Evolutionary conservation across 1,140 invertebrate genomes (phyloP).

Genomic region (Homalodisca vitripennis): DNA sequence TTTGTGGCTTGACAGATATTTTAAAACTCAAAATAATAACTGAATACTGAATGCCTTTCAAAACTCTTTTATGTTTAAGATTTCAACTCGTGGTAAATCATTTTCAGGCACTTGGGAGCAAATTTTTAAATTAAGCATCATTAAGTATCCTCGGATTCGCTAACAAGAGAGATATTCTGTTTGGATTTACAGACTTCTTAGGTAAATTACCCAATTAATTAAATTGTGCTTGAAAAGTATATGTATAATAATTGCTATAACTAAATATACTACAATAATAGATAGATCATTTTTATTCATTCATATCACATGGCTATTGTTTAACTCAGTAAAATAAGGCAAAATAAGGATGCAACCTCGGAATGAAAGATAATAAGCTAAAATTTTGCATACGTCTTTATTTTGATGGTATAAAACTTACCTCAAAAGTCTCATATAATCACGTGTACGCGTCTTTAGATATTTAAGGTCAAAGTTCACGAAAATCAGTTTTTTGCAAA

Average conservation of each 20-base stretch:
- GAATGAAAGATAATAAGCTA: too few relatives aligned
- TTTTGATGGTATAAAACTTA: too few relatives aligned
- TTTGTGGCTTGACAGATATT: not conserved
- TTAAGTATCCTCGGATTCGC: slow-evolving; percentile 64
- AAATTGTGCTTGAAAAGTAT: not conserved
- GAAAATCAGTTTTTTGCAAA: too few relatives aligned
- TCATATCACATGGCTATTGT: too few relatives aligned
- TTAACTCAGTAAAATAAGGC: too few relatives aligned
- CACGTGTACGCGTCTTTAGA: too few relatives aligned
- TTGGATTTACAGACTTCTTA: slow-evolving; percentile 65
- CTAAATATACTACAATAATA: not conserved
- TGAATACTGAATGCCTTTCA: not conserved
- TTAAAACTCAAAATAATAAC: not conserved
- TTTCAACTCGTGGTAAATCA: too few relatives aligned
- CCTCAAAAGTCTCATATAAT: too few relatives aligned
- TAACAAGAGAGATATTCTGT: slow-evolving; percentile 64
- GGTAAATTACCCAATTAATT: slow-evolving; percentile 48
- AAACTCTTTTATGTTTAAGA: too few relatives aligned
- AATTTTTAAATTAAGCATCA: slow-evolving; percentile 67
- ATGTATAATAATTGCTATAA: not conserved
- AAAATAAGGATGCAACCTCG: too few relatives aligned
- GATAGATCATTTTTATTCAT: not conserved
- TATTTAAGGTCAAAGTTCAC: too few relatives aligned
- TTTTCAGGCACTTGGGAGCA: slow-evolving; percentile 60
- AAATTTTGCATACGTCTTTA: too few relatives aligned